Percentiles rank a stretch among this genome's conserved stretches.
These are phyloP conservation scores for Ceryle rudis DNA, from an alignment of 2,797 vertebrate species.

Conservation along the genomic window DNA sequence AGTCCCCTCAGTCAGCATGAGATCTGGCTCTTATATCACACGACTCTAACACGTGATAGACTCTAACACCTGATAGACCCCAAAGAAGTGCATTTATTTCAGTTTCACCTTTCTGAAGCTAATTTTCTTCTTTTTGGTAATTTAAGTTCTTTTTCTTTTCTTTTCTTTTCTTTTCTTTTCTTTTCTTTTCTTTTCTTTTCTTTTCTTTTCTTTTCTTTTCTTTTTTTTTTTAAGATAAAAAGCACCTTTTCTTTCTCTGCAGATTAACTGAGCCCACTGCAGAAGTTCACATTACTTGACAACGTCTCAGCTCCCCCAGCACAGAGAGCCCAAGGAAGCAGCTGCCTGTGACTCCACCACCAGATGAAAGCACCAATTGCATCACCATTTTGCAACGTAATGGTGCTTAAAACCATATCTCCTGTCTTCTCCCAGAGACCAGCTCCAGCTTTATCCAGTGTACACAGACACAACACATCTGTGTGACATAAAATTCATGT, in stretches of 20 bases:
- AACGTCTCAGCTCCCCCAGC: neutral
- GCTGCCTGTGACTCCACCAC: neutral
- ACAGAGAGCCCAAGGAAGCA: neutral
- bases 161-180: neutral
- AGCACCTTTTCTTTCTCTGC: neutral
- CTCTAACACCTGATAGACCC: neutral
- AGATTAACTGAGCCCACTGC: neutral
- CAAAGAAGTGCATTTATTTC: neutral
- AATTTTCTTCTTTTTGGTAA: neutral
- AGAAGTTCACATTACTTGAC: neutral
- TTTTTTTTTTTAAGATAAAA: neutral
- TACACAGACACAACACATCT: neutral
- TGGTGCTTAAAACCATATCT: neutral
- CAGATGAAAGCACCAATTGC: neutral
- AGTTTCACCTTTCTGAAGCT: neutral
- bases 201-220: neutral
- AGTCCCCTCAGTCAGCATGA: neutral
- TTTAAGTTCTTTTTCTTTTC: neutral
- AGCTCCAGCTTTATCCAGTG: neutral
- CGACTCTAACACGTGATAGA: neutral
- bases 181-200: neutral
- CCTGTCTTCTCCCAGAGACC: neutral
- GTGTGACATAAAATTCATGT: neutral
- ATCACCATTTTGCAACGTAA: neutral
- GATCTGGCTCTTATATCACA: neutral